Evolutionary conservation across 2,888 invertebrate genomes (phyloP).

Genomic region (Caradrina clavipalpis): DNA sequence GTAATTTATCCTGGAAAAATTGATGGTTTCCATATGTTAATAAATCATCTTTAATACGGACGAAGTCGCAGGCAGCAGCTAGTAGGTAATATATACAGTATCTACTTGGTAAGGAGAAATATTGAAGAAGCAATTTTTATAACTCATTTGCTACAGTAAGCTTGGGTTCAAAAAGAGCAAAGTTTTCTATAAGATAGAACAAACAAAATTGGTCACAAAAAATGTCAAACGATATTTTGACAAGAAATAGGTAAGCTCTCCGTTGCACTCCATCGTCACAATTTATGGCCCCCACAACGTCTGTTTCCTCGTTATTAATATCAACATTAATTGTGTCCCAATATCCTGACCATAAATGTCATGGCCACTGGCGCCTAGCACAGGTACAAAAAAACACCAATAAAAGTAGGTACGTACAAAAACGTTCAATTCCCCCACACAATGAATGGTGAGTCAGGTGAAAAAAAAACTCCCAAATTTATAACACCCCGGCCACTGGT

Average conservation of each 20-base stretch:
- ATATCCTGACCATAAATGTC: constrained; percentile 90
- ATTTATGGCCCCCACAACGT: constrained; percentile 84
- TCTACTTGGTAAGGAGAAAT: no score
- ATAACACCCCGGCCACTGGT: constrained; percentile 87
- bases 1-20: no score
- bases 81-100: no score
- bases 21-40: no score
- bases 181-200: constrained; percentile 23
- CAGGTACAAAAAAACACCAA: constrained; percentile 85
- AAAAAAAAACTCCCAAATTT: constrained; percentile 85
- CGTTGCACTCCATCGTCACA: constrained; percentile 77
- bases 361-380: constrained; percentile 89
- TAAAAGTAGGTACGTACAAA: constrained; percentile 81
- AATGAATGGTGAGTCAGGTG: constrained; percentile 81
- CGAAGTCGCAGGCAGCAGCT: no score
- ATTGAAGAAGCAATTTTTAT: neutral
- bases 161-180: neutral
- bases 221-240: constrained; percentile 80
- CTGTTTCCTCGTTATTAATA: constrained; percentile 88
- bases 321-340: constrained; percentile 89
- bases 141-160: neutral
- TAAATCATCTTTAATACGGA: no score
- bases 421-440: constrained; percentile 81
- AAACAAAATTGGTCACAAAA: constrained; percentile 66
- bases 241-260: constrained; percentile 76